Base-by-base conservation (phyloP, 1,140 invertebrate species). In the Drosophila baimaii region DNA sequence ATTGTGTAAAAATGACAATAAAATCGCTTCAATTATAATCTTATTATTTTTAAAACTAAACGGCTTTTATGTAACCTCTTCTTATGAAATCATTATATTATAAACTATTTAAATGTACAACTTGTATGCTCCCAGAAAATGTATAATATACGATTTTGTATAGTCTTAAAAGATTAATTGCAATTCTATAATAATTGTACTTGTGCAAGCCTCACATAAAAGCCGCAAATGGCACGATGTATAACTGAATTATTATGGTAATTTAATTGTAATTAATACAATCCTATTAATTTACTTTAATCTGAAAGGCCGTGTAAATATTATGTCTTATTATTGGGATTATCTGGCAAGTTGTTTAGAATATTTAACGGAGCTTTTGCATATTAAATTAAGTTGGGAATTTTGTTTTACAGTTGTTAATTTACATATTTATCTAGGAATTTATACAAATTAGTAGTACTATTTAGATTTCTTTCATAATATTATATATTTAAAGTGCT, bases 281-380 rank as follows among this genome's bases (percentile, higher is more conserved):
- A 41, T 59, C 10, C 17, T 17, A 63, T 63, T 58, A 29, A 25
- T 57, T 29, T 9, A 9, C 21, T 39, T 37, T 15, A 27, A 27
- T 27, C 17, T 51, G 9, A 56, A 33, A 56, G 7, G 47, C 9
- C 2, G 17, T 19, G 8, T 13, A 21, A 31, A 21, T 33, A 52
- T 5, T 52, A 12, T 9, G 29, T 33, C 13, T 21, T 33, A 21
- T 21, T 52, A 52, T n/a, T 5, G 4, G 23, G 29, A 15, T 52
- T 21, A 52, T 15, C n/a, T n/a, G n/a, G n/a, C n/a, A n/a, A n/a
- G n/a, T n/a, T n/a, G n/a, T n/a, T n/a, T n/a, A n/a, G n/a, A n/a
- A n/a, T 33, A 33, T 19, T 31, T 15, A 9, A 2, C 21, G 49
- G 0, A 17, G 27, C 29, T 33, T 21, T 33, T n/a, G 3, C 7